Conservation (phyloP, 2,113 vertebrate genomes). For the Nibea coibor region DNA sequence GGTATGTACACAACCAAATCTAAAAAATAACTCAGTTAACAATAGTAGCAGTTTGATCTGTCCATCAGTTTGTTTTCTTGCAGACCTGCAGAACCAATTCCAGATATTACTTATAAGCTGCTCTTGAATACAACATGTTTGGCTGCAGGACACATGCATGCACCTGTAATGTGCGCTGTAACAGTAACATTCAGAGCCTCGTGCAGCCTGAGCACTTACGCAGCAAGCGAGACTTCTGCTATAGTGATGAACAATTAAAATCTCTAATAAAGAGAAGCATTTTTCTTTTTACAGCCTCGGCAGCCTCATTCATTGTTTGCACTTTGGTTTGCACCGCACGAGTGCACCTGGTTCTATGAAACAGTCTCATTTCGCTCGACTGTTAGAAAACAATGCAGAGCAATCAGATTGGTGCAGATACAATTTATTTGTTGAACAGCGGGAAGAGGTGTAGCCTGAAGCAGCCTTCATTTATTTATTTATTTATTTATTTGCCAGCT, state of each 20-base stretch:
- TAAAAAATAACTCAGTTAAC: neutral
- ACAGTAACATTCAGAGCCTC: neutral
- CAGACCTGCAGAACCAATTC: neutral
- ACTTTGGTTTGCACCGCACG: neutral
- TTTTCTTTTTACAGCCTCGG: neutral
- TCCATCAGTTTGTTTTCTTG: neutral
- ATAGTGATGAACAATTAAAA: neutral
- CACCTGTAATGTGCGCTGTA: neutral
- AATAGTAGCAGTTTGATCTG: neutral
- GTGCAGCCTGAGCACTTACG: neutral
- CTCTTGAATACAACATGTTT: neutral
- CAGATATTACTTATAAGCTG: neutral
- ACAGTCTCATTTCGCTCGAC: neutral
- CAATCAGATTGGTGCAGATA: neutral
- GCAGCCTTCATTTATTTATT: neutral
- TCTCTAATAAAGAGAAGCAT: neutral
- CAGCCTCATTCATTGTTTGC: constrained; percentile 2
- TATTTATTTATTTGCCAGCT: neutral
- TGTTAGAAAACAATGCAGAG: constrained; percentile 14
- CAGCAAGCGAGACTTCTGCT: neutral
- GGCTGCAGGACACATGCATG: neutral
- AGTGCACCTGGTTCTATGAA: constrained; percentile 1
- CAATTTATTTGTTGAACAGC: constrained; percentile 11
- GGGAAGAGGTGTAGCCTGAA: constrained; percentile 16
- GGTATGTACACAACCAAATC: neutral